Evolutionary conservation across 2,113 vertebrate genomes (phyloP), one percentile per base, ranked within the genome.

Genomic region (Pelmatolapia mariae): DNA sequence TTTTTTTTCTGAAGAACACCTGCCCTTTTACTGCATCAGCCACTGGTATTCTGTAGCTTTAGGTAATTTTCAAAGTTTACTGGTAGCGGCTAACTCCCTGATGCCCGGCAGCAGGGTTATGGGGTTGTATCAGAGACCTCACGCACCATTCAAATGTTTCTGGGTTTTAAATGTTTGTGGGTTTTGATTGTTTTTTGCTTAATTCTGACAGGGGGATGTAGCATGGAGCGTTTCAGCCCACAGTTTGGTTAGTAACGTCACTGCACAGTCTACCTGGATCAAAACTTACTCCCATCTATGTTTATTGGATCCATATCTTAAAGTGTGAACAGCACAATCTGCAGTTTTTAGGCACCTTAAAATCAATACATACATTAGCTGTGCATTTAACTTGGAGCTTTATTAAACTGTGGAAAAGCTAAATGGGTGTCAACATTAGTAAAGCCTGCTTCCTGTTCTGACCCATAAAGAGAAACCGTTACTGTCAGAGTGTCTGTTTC

Each of bases 31-130:
- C 38, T 43, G n/a, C 33, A 38, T 38, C 2, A 38, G 8, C 66
- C 1, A 6, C 66, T 71, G 66, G 3, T 26, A 73, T 0, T 45
- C 38, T 26, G 13, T 26, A 16, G 12, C 66, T 73, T 73, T 73
- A 71, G 38, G 1, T 45, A 0, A 24, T 45, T 73, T 73, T 73
- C 5, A 10, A 0, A 0, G 68, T 29, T 50, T 19, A 31, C 10
- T 47, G 71, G 10, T 50, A 29, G 24, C 10, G 0, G 43, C 43
- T 8, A 50, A 29, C 40, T 47, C 15, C 16, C 0, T 7, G 24
- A 16, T 76, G 6, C 40, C 68, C 4, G 0, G 4, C 10, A 18
- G 24, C 40, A 29, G 40, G 7, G 8, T 45, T 76, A 11, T 12
- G 10, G 1, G 10, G 4, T 78, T 3, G 45, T 31, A 13, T 31